Percentiles rank a stretch among this genome's conserved stretches.
Conservation (phyloP, 2,797 vertebrate genomes). For the Lerista edwardsae region DNA sequence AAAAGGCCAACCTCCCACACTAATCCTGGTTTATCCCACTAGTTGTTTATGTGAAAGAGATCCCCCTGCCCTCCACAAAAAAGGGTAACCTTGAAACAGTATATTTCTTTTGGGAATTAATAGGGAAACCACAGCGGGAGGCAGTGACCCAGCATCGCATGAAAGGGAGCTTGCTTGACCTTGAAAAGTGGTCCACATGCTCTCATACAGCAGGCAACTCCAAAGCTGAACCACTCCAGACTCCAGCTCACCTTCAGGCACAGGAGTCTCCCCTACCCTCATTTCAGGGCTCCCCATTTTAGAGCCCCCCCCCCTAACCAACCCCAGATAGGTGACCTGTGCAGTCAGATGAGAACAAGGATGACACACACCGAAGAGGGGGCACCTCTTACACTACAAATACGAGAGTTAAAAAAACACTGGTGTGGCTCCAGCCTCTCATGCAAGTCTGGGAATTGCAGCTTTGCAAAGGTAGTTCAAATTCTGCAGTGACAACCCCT, state of each 20-base stretch:
- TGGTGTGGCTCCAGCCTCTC: not conserved
- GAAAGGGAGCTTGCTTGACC: not conserved
- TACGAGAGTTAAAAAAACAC: not conserved
- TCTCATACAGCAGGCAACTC: too few species aligned
- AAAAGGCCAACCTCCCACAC: not conserved
- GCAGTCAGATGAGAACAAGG: not conserved
- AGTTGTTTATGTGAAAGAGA: not conserved
- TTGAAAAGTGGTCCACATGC: not conserved
- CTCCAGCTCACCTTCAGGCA: too few species aligned
- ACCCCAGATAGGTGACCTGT: not conserved
- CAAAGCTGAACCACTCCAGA: not conserved
- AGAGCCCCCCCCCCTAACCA: too few species aligned
- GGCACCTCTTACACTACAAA: not conserved
- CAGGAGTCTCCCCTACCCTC: not conserved
- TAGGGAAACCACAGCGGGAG: not conserved
- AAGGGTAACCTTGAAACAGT: not conserved
- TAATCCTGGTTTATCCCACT: not conserved
- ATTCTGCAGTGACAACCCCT: not conserved
- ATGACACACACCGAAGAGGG: too few species aligned
- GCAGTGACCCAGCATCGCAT: not conserved
- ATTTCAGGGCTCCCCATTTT: too few species aligned
- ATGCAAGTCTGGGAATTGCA: not conserved
- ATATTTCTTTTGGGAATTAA: not conserved
- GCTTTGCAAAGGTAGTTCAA: not conserved
- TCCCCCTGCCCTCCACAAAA: not conserved